Evolutionary conservation across 2,888 invertebrate genomes (phyloP), one percentile per base, ranked within the genome.

Genomic region (Leptopilina myrica): DNA sequence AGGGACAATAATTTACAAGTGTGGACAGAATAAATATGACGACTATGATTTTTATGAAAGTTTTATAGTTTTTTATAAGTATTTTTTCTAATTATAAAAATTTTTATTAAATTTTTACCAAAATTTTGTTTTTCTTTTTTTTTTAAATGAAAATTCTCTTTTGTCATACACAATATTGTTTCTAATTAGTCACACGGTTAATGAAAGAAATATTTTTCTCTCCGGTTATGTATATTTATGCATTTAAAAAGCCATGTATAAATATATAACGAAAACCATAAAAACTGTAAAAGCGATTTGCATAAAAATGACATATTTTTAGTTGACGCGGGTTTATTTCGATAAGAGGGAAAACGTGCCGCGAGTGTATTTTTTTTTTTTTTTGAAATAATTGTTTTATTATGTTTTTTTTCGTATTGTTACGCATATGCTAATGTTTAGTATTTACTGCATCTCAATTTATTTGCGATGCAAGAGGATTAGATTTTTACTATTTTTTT

Each of bases 381-480:
- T 49, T 62, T 62, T 59, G 62, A 62, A 62, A 62, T 20, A 62
- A 62, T 43, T 43, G n/a, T 40, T 43, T 64, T 40, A 66, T 43
- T 40, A 43, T 43, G 3, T 8, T 8, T 43, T 43, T 43, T 43
- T 43, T 6, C 43, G n/a, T 66, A 20, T 12, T 12, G 3, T 26
- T 66, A 43, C 20, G 62, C 43, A 43, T 8, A 43, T 62, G 62
- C 62, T 62, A 62, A 62, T 62, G 62, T 62, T 3, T 8, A 62
- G 8, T 15, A 66, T 66, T 66, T 43, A 66, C 40, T 46, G n/a
- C 15, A 49, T 49, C 26, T 69, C 49, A 53, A 26, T 73, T 73
- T 73, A 26, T 73, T 73, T 73, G n/a, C 33, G 53, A 73, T 33
- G 73, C 56, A 56, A 53, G 33, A 69, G 8, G 73, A 73, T 73